Evolutionary conservation across 2,888 invertebrate species (phyloP), one percentile per base, ranked within the genome.

Genomic region (Unio delphinus): DNA sequence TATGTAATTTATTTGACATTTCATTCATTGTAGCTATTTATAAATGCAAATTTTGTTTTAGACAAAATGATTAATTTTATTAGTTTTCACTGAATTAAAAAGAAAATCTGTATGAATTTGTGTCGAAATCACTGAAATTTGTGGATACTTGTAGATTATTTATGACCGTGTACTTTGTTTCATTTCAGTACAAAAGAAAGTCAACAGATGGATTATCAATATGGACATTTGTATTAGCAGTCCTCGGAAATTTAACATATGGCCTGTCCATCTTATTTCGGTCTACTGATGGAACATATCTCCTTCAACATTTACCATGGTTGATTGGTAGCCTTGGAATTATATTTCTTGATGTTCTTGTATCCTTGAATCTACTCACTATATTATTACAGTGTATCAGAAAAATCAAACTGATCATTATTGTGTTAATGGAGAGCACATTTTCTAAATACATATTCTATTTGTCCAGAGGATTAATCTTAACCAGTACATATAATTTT

Each of bases 271-370:
- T 88, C 23, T 57, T 87, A 26, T 75, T 87, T 0, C 78, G 81
- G 20, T 73, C 80, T 7, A 34, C 81, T 55, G 82, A 83, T 30
- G 64, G n/a, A 15, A 75, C 71, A 30, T 87, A 82, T 71, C 65
- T 87, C 66, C 72, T 84, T 60, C 85, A 87, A 58, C 90, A 90
- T 75, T 80, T 89, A 30, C 91, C 91, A 3, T 91, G 91, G 91
- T 77, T 91, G 55, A 83, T 89, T 15, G 91, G 91, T 23, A 89
- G 89, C 79, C 83, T 90, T 6, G 91, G 91, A 45, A 89, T 90
- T 73, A 88, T 91, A 69, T 76, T 83, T 56, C 87, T 90, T 69
- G 91, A 91, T 80, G 74, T 83, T n/a, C 77, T 88, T 70, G 90
- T 91, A 86, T 87, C 86, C 85, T 86, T 86, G 45, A 45, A 45